A percentile compares a stretch with the other conserved stretches of the same genome.
These are phyloP conservation scores for Octopus bimaculoides DNA, from an alignment of 1,140 invertebrate species.

Conservation along the genomic window DNA sequence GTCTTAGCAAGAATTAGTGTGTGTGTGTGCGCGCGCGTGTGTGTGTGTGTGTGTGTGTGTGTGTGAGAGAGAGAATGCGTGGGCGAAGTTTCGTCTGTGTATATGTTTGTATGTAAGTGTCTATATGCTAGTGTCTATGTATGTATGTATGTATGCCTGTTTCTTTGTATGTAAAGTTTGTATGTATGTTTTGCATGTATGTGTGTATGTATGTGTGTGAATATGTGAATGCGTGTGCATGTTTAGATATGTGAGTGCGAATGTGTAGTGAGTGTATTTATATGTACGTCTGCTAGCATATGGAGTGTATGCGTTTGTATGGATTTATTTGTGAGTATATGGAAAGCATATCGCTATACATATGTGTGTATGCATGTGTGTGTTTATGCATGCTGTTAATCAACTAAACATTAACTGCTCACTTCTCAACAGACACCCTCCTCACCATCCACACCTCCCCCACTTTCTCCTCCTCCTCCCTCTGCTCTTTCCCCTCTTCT, in stretches of 20 bases:
- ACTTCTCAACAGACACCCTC: not conserved
- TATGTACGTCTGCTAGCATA: not conserved
- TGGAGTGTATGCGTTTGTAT: not conserved
- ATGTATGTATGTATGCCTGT: too few species aligned
- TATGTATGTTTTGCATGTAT: too few species aligned
- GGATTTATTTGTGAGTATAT: not conserved
- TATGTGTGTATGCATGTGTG: not conserved
- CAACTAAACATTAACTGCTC: not conserved
- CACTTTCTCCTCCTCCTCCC: not conserved
- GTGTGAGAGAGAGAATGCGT: too few species aligned
- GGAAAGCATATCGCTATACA: not conserved
- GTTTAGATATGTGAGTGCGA: not conserved
- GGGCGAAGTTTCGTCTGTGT: too few species aligned
- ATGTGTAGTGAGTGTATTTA: not conserved
- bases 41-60: too few species aligned
- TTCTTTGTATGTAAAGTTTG: too few species aligned
- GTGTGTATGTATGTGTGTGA: not conserved
- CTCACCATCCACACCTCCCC: not conserved
- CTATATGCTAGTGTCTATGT: too few species aligned
- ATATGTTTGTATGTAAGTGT: too few species aligned
- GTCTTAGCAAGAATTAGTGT: too few species aligned
- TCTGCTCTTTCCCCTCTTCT: not conserved
- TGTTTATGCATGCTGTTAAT: not conserved
- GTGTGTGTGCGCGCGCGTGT: too few species aligned
- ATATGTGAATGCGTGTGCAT: not conserved